Percentiles rank a stretch among this genome's conserved stretches.
Conservation (phyloP, 2,113 vertebrate genomes). For the Eupsittula cactorum region DNA sequence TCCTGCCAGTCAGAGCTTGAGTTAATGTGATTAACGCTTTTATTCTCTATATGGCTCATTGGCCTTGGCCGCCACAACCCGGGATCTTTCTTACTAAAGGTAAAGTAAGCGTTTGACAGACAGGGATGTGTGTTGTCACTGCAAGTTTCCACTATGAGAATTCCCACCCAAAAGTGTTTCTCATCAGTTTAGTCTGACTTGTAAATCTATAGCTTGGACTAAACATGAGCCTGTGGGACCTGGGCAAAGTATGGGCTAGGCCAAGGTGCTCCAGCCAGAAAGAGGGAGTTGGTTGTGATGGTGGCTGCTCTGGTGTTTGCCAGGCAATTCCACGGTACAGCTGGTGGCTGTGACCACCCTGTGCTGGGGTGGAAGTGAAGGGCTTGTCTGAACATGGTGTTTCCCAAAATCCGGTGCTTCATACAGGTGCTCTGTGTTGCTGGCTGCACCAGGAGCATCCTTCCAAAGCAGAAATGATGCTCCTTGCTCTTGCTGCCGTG, state of each 20-base stretch:
- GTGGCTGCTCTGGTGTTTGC: accelerated
- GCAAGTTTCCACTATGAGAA: background rate
- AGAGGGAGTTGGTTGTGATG: background rate
- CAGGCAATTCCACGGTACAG: accelerated
- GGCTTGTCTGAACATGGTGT: accelerated
- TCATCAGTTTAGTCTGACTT: background rate
- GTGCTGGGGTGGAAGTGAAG: background rate
- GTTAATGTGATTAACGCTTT: slow-evolving; percentile 55
- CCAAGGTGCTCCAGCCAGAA: background rate
- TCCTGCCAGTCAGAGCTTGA: slow-evolving; percentile 38
- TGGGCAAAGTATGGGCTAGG: background rate
- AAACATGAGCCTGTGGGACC: background rate
- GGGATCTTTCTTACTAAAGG: background rate
- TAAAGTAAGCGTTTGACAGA: background rate
- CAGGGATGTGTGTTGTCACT: background rate
- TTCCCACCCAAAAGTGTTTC: background rate
- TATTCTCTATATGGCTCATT: background rate
- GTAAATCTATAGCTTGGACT: background rate
- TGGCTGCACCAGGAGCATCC: accelerated
- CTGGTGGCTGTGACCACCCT: background rate
- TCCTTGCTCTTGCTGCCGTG: background rate
- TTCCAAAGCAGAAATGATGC: background rate
- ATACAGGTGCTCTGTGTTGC: background rate
- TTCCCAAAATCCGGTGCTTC: background rate
- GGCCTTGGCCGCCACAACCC: background rate